phyloP scores from a whole-genome alignment of 2,888 invertebrate genomes.

The Cremastinae sp. region DNA sequence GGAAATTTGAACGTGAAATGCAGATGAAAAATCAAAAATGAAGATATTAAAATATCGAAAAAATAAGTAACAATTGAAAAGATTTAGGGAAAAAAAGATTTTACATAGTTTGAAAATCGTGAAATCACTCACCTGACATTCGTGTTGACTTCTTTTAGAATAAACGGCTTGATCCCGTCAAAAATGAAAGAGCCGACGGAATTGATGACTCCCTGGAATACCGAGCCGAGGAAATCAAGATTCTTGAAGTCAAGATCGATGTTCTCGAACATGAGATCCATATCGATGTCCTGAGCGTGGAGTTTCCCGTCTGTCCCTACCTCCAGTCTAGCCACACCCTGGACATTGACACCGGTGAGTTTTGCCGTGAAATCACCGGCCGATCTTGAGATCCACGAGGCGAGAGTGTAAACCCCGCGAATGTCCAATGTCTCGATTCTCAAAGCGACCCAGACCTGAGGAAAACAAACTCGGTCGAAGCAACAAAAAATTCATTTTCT shows the following conservation, averaged over 20 bases:
- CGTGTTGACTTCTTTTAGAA: slow-evolving; percentile 89
- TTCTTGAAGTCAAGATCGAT: slow-evolving; percentile 92
- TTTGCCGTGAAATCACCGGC: slow-evolving; percentile 90
- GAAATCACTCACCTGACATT: slow-evolving; percentile 81
- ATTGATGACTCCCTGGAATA: slow-evolving; percentile 89
- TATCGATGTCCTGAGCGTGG: slow-evolving; percentile 88
- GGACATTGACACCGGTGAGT: slow-evolving; percentile 86
- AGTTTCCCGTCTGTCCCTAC: slow-evolving; percentile 89
- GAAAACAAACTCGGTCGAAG: too few relatives aligned
- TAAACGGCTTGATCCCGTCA: slow-evolving; percentile 92
- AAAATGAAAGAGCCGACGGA: slow-evolving; percentile 91
- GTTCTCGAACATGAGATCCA: slow-evolving; percentile 88
- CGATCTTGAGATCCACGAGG: slow-evolving; percentile 86
- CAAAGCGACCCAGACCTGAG: slow-evolving; percentile 87
- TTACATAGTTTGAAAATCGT: too few relatives aligned
- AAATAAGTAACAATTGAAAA: too few relatives aligned
- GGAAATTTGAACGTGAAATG: too few relatives aligned
- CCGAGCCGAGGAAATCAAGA: slow-evolving; percentile 87
- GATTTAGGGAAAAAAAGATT: too few relatives aligned
- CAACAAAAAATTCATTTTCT: too few relatives aligned
- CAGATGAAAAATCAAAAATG: too few relatives aligned
- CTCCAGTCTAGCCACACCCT: slow-evolving; percentile 86
- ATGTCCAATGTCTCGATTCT: slow-evolving; percentile 87
- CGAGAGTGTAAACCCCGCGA: slow-evolving; percentile 88
- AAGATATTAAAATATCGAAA: too few relatives aligned